Conservation (phyloP, 2,797 vertebrate genomes). For the Falco columbarius region DNA sequence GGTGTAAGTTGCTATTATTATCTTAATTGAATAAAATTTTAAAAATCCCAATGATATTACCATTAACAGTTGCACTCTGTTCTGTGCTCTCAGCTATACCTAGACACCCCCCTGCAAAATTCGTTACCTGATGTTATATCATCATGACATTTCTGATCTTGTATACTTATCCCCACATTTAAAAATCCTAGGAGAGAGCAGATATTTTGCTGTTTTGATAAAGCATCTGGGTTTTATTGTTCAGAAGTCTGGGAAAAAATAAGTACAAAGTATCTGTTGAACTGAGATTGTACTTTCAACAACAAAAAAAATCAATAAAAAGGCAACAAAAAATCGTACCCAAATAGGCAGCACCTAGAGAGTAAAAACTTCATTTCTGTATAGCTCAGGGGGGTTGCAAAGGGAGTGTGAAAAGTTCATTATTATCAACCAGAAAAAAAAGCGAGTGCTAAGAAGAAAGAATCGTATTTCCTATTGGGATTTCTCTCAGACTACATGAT, state of each 20-base stretch:
- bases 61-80: neutral
- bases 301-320: conserved; percentile 60
- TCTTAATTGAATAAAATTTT: neutral
- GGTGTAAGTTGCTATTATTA: neutral
- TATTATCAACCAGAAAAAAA: conserved; percentile 84
- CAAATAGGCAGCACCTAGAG: conserved; percentile 74
- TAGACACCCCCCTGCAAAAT: neutral
- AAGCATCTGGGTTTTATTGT: neutral
- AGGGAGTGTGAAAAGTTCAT: conserved; percentile 94
- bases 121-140: neutral
- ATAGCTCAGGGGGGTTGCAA: conserved; percentile 81
- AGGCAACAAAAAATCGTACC: conserved; percentile 54
- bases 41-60: neutral
- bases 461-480: conserved; percentile 83
- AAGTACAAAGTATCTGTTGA: conserved; percentile 47
- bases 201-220: conserved; percentile 29
- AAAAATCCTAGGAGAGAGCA: conserved; percentile 10
- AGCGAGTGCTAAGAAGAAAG: conserved; percentile 85
- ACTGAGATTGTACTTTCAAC: conserved; percentile 54
- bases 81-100: neutral
- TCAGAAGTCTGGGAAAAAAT: conserved; percentile 41
- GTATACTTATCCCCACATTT: neutral
- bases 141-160: conserved; percentile 7
- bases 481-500: conserved; percentile 86
- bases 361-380: conserved; percentile 82